Percentiles rank a stretch among this genome's conserved stretches.
Evolutionary conservation across 2,888 invertebrate genomes (phyloP).

Genomic region (Siphlonurus alternatus): DNA sequence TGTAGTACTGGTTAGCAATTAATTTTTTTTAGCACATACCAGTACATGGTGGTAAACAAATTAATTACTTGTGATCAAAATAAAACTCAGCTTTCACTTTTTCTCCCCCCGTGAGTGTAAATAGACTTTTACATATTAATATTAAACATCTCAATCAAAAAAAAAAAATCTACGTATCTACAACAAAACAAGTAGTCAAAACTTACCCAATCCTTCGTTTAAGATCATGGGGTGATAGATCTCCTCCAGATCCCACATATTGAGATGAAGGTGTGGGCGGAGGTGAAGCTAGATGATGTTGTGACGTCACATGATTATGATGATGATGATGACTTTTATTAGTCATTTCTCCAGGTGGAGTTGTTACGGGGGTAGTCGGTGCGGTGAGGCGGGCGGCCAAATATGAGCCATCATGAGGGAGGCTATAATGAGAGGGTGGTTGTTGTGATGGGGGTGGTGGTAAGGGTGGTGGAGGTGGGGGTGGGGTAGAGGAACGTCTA

Average conservation of each 20-base stretch:
- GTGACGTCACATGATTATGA: neutral
- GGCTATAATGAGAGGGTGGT: neutral
- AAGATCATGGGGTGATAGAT: constrained; percentile 7
- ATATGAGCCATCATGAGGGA: neutral
- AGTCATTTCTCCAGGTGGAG: neutral
- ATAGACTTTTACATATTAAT: neutral
- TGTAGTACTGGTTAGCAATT: too few relatives aligned
- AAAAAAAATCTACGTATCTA: too few relatives aligned
- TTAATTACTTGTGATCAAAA: too few relatives aligned
- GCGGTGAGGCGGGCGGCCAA: neutral
- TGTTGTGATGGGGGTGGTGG: neutral
- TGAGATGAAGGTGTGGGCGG: neutral
- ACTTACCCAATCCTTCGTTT: constrained; percentile 11
- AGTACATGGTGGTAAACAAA: too few relatives aligned
- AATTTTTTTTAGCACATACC: too few relatives aligned
- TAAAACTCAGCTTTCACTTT: too few relatives aligned
- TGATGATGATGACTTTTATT: neutral
- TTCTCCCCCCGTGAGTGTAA: too few relatives aligned
- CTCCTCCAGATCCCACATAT: too few relatives aligned
- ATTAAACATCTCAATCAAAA: neutral
- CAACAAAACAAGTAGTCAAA: too few relatives aligned
- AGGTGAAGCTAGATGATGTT: neutral
- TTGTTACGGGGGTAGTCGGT: constrained; percentile 12
- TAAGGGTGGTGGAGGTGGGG: neutral
- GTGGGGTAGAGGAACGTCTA: neutral